These are phyloP conservation scores for Heliothis virescens DNA, from an alignment of 1,140 invertebrate genomes.

Conservation along the genomic window DNA sequence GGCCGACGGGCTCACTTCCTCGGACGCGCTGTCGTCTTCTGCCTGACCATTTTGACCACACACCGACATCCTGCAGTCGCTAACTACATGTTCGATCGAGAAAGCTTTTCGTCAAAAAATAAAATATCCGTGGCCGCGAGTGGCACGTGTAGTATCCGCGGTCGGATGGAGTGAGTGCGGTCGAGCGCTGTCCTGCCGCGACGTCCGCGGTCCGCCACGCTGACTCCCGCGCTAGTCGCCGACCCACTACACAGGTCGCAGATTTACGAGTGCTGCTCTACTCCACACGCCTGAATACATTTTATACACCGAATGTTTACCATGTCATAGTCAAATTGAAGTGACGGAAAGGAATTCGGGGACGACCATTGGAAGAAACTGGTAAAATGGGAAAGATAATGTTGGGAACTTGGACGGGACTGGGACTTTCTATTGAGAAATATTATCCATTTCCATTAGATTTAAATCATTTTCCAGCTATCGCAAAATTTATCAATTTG, in stretches of 20 bases:
- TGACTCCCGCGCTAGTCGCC: slow-evolving; percentile 66
- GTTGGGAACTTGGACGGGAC: no score
- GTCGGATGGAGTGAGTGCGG: slow-evolving; percentile 70
- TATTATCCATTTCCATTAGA: no score
- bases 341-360: no score
- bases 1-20: slow-evolving; percentile 65
- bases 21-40: slow-evolving; percentile 66
- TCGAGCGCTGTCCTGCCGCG: slow-evolving; percentile 52
- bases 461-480: no score
- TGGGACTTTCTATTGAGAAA: no score
- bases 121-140: slow-evolving; percentile 59
- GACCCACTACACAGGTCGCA: slow-evolving; percentile 77
- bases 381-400: no score
- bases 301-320: background rate
- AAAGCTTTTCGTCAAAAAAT: slow-evolving; percentile 50
- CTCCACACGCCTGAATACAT: background rate
- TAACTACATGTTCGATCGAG: slow-evolving; percentile 59
- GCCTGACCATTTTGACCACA: slow-evolving; percentile 69
- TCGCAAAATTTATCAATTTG: no score
- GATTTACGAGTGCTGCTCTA: slow-evolving; percentile 71
- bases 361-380: no score
- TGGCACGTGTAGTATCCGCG: slow-evolving; percentile 67
- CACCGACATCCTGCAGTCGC: slow-evolving; percentile 70
- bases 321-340: no score
- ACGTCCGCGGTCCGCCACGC: slow-evolving; percentile 62